Base-by-base conservation (phyloP, 2,113 vertebrate species). In the Lophius piscatorius region DNA sequence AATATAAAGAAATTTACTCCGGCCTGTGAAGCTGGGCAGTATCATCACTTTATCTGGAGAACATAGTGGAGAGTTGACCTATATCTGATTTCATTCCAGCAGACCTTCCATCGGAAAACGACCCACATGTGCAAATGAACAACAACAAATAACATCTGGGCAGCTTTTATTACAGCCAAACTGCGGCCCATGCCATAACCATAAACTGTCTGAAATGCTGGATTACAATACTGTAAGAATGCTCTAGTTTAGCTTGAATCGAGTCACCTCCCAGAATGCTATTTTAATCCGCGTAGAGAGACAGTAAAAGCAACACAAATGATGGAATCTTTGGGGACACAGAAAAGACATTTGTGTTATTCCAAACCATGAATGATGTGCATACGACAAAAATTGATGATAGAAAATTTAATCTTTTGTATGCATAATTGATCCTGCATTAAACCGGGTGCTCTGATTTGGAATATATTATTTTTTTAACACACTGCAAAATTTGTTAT, bases 91-190 rank as follows among this genome's bases (percentile, higher is more conserved):
- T 62, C 17, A 20, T 40, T 63, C 50, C 3, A 63, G 54, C 44
- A 46, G 28, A 13, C 14, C 39, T 40, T 22, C 44, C 29, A 60
- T 44, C 48, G 20, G 3, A 20, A 54, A 73, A 47, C 49, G 57
- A 60, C 42, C 61, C 26, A 61, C 44, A 63, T 74, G 46, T 55
- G 16, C 13, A 36, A 26, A 45, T 29, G 14, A 59, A 65, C 31
- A 31, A 13, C 22, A 70, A 39, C 18, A 48, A 46, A 48, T 22
- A 1, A 26, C 71, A 78, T 75, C 58, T 76, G 71, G 33, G 22
- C 56, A 73, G 39, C n/a, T 70, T 38, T 58, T 48, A 41, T 5
- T 10, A 10, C n/a, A 62, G 51, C 20, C 21, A 49, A 35, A 50
- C 4, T 54, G 11, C 26, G 16, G 28, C 42, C 14, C 20, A n/a